These are phyloP conservation scores for Oryzias sinensis DNA, from an alignment of 2,797 vertebrate species.

Conservation along the genomic window DNA sequence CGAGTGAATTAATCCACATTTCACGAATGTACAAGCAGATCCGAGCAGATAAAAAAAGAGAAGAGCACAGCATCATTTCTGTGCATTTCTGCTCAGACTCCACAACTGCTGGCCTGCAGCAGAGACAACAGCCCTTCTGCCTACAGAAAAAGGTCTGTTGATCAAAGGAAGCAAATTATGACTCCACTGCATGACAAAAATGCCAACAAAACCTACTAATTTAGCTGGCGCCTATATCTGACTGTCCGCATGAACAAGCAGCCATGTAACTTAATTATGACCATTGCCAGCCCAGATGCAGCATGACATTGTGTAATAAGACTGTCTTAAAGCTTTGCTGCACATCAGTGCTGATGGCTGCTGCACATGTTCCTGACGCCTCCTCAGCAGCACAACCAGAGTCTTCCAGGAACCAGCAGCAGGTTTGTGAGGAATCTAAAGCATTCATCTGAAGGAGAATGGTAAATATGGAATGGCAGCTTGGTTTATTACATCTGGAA, in stretches of 20 bases:
- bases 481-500: not conserved
- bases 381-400: conserved; percentile 33
- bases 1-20: not conserved
- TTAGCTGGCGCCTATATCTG: no score
- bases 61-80: not conserved
- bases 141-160: no score
- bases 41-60: not conserved
- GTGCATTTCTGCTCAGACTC: not conserved
- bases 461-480: conserved; percentile 28
- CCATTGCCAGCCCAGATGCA: conserved; percentile 32
- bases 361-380: conserved; percentile 9
- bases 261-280: conserved; percentile 47
- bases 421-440: conserved; percentile 42
- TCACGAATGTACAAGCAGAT: not conserved
- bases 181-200: no score
- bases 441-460: conserved; percentile 34
- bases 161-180: no score
- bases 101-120: not conserved
- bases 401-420: conserved; percentile 17
- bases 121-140: no score
- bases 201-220: no score
- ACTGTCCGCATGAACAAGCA: conserved; percentile 7
- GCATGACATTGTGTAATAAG: conserved; percentile 47
- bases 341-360: conserved; percentile 44
- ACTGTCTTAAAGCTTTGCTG: conserved; percentile 36